phyloP scores from a whole-genome alignment of 2,113 vertebrate genomes.

The Redunca redunca region DNA sequence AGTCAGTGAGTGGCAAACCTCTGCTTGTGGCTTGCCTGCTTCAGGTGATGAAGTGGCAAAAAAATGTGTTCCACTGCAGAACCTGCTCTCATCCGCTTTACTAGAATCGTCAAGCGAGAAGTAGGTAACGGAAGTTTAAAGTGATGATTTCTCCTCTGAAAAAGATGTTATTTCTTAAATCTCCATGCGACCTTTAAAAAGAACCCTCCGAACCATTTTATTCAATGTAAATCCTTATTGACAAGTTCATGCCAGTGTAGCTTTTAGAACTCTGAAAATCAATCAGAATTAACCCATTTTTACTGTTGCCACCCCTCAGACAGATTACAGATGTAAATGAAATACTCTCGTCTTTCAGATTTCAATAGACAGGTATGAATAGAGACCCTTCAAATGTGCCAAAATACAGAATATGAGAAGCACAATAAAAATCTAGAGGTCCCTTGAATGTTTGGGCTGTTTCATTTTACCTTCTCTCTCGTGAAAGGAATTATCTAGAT shows the following conservation, averaged over 20 bases:
- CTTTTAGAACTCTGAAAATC: background rate
- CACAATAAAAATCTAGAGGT: background rate
- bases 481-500: conserved; percentile 3
- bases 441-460: background rate
- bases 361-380: background rate
- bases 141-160: background rate
- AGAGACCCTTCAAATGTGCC: background rate
- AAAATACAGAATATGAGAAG: background rate
- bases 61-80: background rate
- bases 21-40: fast-evolving
- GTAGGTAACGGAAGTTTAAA: background rate
- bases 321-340: background rate
- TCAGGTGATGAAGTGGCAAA: background rate
- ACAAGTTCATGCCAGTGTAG: background rate
- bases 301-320: background rate
- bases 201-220: background rate
- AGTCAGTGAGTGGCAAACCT: too few relatives aligned
- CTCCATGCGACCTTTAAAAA: background rate
- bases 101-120: background rate
- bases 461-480: background rate
- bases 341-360: background rate
- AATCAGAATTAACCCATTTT: background rate
- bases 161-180: background rate
- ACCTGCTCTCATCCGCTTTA: background rate
- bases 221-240: background rate